Conservation (phyloP, 2,797 vertebrate genomes). For the Scarus forsteni region DNA sequence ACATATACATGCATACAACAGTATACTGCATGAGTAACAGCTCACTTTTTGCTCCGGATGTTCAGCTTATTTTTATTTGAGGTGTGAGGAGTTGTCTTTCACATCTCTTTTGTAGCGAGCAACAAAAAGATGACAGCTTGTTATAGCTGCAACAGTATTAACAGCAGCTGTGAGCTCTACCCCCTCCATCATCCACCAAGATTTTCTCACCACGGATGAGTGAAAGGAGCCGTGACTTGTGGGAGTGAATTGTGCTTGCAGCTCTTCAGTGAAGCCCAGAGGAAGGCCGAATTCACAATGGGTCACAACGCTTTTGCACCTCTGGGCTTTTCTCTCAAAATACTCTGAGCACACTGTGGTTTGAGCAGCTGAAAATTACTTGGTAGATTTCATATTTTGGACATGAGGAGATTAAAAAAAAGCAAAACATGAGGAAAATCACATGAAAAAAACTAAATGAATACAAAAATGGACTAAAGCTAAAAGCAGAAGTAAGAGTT, state of each 20-base stretch:
- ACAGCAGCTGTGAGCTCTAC: constrained; percentile 37
- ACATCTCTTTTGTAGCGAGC: constrained; percentile 1
- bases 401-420: not conserved
- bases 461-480: not conserved
- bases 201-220: constrained; percentile 26
- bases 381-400: not conserved
- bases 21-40: not conserved
- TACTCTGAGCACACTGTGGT: constrained; percentile 6
- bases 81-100: constrained; percentile 29
- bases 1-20: not conserved
- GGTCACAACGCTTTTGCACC: constrained; percentile 1
- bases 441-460: not conserved
- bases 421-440: not conserved
- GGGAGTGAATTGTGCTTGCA: constrained; percentile 27
- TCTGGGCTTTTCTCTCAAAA: constrained; percentile 20
- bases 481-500: not conserved
- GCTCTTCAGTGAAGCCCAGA: constrained; percentile 20
- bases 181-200: constrained; percentile 19
- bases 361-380: constrained; percentile 6
- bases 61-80: constrained; percentile 10
- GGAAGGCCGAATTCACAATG: constrained; percentile 31
- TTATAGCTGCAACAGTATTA: constrained; percentile 47
- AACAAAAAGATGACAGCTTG: constrained; percentile 44
- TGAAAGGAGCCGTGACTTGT: constrained; percentile 42
- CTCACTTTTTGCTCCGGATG: not conserved